These are phyloP conservation scores for Phrynocephalus vlangalii DNA, from an alignment of 2,797 vertebrate genomes.

Conservation along the genomic window DNA sequence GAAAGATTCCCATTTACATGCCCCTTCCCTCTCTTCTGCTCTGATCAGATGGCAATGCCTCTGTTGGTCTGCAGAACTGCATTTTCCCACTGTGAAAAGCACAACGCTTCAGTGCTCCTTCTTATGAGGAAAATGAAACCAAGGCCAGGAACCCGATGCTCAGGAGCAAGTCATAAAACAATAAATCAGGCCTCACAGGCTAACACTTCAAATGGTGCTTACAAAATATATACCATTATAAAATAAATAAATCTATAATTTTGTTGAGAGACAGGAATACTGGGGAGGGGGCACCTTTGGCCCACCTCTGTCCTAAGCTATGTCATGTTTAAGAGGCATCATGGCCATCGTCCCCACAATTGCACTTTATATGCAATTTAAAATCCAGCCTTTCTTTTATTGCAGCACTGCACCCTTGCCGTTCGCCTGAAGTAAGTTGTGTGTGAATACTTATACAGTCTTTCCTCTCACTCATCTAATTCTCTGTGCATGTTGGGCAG, in stretches of 20 bases:
- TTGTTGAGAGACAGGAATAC: no score
- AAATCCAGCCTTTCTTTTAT: no score
- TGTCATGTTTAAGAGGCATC: no score
- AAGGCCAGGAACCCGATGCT: background rate
- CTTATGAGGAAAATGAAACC: conserved; percentile 20
- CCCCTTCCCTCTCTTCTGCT: background rate
- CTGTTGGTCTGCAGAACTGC: background rate
- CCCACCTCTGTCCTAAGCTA: no score
- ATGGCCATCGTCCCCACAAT: no score
- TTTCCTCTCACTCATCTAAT: background rate
- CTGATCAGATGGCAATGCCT: background rate
- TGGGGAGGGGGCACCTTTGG: no score
- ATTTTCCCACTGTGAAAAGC: conserved; percentile 2
- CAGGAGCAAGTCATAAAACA: conserved; percentile 7
- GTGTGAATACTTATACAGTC: no score
- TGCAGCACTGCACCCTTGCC: no score
- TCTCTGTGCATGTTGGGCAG: background rate
- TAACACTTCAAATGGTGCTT: background rate
- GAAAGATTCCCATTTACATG: background rate
- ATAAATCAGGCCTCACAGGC: background rate
- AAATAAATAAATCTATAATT: no score
- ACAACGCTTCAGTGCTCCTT: conserved; percentile 8
- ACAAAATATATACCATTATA: background rate
- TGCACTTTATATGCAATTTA: no score
- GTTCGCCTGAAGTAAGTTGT: no score